Evolutionary conservation across 2,888 invertebrate genomes (phyloP), one percentile per base, ranked within the genome.

Genomic region (Opisthograptis luteolata): DNA sequence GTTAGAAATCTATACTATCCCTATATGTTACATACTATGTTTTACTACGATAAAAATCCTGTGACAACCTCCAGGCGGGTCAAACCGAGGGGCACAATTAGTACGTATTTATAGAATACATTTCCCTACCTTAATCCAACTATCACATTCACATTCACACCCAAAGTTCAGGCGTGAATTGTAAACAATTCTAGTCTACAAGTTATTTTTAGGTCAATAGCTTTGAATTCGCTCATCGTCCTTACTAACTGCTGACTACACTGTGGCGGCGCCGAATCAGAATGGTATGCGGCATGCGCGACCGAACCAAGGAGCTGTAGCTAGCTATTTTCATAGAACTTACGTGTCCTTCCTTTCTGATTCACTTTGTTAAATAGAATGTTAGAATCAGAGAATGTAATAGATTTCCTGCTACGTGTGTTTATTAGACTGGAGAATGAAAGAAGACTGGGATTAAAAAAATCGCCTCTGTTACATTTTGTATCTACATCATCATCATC

Each of bases 181-280:
- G 81, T 85, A 84, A 84, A 84, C 84, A 83, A 78, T 81, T 80
- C 80, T 69, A 62, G 58, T 56, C 56, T 35, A 52, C 51, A 67
- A 60, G 77, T 71, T 86, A 87, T 87, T 85, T 86, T 81, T 87
- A 83, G 86, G 85, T 79, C 81, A 81, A 84, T 82, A 79, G 79
- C 80, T 79, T 79, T 78, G 78, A 75, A 82, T 84, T 83, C 75
- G 82, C 81, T 82, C 81, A 81, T 82, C 82, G 70, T 28, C 24
- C 17, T 70, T 35, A 41, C 24, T 34, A 17, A 44, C 47, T 50
- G 12, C 0, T 25, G 2, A 1, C 9, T 27, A 37, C 24, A 40
- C 43, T 46, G 39, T 12, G 35, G 15, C 28, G 5, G 9, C 19
- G 2, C 10, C 15, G n/a, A 22, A 22, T 8, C 5, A 15, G 2